These are phyloP conservation scores for Pelvicachromis taeniatus DNA, from an alignment of 2,113 vertebrate species.

Conservation along the genomic window DNA sequence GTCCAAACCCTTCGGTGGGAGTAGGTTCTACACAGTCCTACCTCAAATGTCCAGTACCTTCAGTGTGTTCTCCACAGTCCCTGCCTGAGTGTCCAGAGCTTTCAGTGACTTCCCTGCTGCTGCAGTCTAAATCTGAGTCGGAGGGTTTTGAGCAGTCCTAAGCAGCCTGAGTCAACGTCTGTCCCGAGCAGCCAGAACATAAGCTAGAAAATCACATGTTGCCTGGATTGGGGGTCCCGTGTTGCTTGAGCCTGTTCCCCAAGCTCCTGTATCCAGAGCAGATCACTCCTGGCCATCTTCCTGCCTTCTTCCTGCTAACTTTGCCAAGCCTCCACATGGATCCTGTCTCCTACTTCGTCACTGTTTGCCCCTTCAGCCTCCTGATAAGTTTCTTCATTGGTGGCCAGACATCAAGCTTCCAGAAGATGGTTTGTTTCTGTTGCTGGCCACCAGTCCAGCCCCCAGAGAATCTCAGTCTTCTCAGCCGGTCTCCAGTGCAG, in stretches of 20 bases:
- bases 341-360: background rate
- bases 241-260: background rate
- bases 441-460: background rate
- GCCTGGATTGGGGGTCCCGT: accelerated
- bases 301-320: background rate
- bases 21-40: background rate
- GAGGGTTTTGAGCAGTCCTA: background rate
- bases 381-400: background rate
- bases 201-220: background rate
- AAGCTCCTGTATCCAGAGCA: background rate
- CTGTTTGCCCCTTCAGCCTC: background rate
- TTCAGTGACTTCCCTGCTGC: background rate
- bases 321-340: background rate
- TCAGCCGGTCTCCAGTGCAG: background rate
- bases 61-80: background rate
- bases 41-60: background rate
- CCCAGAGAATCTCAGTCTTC: background rate
- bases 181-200: background rate
- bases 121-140: background rate
- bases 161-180: background rate
- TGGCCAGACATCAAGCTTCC: background rate
- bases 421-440: background rate
- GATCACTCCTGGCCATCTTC: accelerated
- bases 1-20: background rate
- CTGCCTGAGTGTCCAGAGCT: background rate